phyloP scores from a whole-genome alignment of 2,797 vertebrate species.

The Xenentodon cancila region DNA sequence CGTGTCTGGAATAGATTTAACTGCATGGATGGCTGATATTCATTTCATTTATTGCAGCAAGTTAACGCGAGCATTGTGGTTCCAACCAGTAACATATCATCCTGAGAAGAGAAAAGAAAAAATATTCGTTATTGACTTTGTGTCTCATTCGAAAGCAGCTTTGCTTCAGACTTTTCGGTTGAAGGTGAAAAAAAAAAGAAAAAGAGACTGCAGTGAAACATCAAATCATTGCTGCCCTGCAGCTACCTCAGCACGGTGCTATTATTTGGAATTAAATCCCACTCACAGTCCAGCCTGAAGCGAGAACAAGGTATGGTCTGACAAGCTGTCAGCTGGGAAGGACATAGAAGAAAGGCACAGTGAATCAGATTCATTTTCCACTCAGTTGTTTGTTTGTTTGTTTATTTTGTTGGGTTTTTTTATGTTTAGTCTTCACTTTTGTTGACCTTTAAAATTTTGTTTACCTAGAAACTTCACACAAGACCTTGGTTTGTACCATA shows the following conservation, averaged over 20 bases:
- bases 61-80: constrained; percentile 1
- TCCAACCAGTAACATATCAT: not conserved
- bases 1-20: not conserved
- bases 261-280: constrained; percentile 55
- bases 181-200: constrained; percentile 2
- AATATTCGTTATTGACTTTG: constrained; percentile 15
- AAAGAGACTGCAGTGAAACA: constrained; percentile 15
- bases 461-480: too few species aligned
- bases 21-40: not conserved
- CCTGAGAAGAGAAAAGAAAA: not conserved
- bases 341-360: constrained; percentile 17
- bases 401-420: too few species aligned
- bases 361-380: constrained; percentile 1
- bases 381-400: not conserved
- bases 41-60: not conserved
- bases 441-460: too few species aligned
- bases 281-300: constrained; percentile 32
- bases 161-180: constrained; percentile 17
- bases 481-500: too few species aligned
- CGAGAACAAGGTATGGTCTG: constrained; percentile 45
- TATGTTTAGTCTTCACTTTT: too few species aligned
- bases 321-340: constrained; percentile 35
- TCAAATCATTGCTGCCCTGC: constrained; percentile 8
- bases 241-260: constrained; percentile 22
- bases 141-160: constrained; percentile 14